A percentile compares a stretch with the other conserved stretches of the same genome.
Evolutionary conservation across 2,113 vertebrate genomes (phyloP).

Genomic region (Salvelinus sp.): DNA sequence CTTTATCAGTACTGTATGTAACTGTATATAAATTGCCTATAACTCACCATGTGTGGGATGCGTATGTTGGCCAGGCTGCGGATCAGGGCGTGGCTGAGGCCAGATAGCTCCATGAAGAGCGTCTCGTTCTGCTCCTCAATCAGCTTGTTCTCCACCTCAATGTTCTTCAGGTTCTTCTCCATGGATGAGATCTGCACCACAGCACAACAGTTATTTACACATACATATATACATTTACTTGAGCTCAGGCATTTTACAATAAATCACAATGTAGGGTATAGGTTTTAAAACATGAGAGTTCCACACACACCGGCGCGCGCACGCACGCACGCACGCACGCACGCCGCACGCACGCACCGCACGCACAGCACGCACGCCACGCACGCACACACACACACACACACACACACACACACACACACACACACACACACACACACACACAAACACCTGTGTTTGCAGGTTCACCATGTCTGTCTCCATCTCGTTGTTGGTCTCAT

Average conservation of each 20-base stretch:
- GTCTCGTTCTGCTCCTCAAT: constrained; percentile 98
- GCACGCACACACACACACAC: constrained; percentile 19
- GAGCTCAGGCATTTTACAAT: no score
- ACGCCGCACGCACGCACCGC: constrained; percentile 51
- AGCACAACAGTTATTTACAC: background rate
- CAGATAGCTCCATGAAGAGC: constrained; percentile 96
- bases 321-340: constrained; percentile 52
- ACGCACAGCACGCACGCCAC: constrained; percentile 56
- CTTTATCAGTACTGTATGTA: no score
- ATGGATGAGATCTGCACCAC: constrained; percentile 89
- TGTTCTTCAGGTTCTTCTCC: constrained; percentile 96
- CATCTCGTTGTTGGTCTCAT: constrained; percentile 96
- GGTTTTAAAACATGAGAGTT: background rate
- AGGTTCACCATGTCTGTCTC: constrained; percentile 96
- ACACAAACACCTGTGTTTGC: constrained; percentile 88
- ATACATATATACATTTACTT: background rate
- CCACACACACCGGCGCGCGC: no score
- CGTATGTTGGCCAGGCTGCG: constrained; percentile 96
- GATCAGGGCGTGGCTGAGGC: constrained; percentile 95
- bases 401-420: background rate
- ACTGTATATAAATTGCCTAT: background rate
- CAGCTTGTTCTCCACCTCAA: constrained; percentile 96
- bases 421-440: constrained; percentile 1
- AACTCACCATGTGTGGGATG: constrained; percentile 94
- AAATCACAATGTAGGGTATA: no score